These are phyloP conservation scores for Plagodis pulveraria DNA, from an alignment of 2,888 invertebrate genomes.

Conservation along the genomic window DNA sequence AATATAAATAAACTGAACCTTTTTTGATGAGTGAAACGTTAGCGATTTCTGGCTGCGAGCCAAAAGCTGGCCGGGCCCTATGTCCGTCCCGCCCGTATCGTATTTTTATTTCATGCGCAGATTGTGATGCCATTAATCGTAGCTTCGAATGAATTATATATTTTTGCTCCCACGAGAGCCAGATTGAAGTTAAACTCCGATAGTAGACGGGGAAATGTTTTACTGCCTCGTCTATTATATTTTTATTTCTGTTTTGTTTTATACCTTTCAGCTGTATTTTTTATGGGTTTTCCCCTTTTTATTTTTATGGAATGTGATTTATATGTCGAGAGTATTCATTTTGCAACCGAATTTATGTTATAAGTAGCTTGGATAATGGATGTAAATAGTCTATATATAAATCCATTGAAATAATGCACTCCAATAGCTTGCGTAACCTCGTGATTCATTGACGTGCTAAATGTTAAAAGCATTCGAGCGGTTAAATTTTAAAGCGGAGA, in stretches of 20 bases:
- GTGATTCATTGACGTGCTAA: slow-evolving; percentile 10
- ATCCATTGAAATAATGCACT: slow-evolving; percentile 17
- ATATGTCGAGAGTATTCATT: neutral
- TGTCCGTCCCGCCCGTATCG: slow-evolving; percentile 54
- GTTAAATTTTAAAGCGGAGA: slow-evolving; percentile 22
- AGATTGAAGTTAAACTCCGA: slow-evolving; percentile 36
- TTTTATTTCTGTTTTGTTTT: slow-evolving; percentile 20
- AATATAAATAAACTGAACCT: slow-evolving; percentile 47
- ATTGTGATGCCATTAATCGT: slow-evolving; percentile 66
- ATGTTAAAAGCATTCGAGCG: slow-evolving; percentile 27
- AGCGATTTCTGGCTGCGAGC: slow-evolving; percentile 68
- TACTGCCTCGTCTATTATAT: slow-evolving; percentile 22
- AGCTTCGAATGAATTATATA: slow-evolving; percentile 50
- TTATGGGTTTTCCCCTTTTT: slow-evolving; percentile 3
- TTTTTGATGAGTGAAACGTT: slow-evolving; percentile 65
- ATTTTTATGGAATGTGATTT: slow-evolving; percentile 1
- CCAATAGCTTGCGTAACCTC: slow-evolving; percentile 18
- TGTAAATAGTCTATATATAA: slow-evolving; percentile 1
- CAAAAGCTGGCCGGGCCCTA: slow-evolving; percentile 60
- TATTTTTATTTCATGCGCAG: slow-evolving; percentile 71
- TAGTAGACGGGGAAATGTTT: slow-evolving; percentile 29
- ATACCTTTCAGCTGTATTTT: slow-evolving; percentile 12
- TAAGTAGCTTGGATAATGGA: neutral
- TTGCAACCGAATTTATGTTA: slow-evolving; percentile 1
- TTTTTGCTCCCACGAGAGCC: slow-evolving; percentile 38